Conservation (phyloP, 2,888 invertebrate genomes). For the Enoplolaimus lenunculus region DNA sequence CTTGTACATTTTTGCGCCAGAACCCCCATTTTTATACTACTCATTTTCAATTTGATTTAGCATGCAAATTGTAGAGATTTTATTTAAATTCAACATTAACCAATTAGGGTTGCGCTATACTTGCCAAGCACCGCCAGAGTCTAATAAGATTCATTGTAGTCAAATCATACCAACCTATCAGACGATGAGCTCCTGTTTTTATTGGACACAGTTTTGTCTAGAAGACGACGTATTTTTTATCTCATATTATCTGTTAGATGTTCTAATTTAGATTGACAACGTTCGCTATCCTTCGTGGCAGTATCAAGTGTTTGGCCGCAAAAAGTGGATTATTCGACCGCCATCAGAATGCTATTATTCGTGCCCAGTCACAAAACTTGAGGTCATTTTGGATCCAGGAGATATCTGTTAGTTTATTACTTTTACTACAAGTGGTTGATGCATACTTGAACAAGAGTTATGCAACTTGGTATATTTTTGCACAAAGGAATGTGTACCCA, state of each 20-base stretch:
- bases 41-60: too few relatives aligned
- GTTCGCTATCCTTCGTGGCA: constrained; percentile 90
- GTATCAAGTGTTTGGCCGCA: constrained; percentile 74
- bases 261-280: constrained; percentile 64
- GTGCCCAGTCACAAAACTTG: constrained; percentile 52
- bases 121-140: too few relatives aligned
- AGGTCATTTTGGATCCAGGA: constrained; percentile 62
- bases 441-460: not conserved
- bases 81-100: too few relatives aligned
- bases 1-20: too few relatives aligned
- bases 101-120: too few relatives aligned
- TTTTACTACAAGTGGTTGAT: not conserved
- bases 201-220: too few relatives aligned
- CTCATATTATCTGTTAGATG: too few relatives aligned
- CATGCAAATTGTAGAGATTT: too few relatives aligned
- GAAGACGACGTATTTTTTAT: too few relatives aligned
- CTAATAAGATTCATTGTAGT: too few relatives aligned
- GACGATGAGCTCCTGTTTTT: too few relatives aligned
- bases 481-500: constrained; percentile 40
- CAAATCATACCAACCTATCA: not conserved
- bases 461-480: not conserved
- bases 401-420: constrained; percentile 70
- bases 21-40: too few relatives aligned
- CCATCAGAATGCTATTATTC: constrained; percentile 75
- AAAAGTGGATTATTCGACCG: constrained; percentile 74